Conservation (phyloP, 2,888 invertebrate genomes). For the Polydrusus pterygomalis region DNA sequence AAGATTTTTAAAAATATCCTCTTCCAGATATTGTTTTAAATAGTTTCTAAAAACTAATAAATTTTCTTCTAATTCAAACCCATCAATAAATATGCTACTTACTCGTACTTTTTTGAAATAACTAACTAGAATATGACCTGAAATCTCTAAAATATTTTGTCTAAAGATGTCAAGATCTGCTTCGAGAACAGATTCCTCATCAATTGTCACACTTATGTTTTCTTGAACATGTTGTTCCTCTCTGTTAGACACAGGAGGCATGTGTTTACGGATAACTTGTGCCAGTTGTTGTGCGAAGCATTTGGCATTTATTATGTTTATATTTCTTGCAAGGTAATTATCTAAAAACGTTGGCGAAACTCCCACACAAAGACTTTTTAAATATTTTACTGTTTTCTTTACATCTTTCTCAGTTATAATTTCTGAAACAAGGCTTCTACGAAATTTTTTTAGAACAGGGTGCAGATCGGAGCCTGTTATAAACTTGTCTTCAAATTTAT, state of each 20-base stretch:
- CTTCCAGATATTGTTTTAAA: neutral
- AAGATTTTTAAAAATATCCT: neutral
- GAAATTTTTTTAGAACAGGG: neutral
- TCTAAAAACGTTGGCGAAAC: constrained; percentile 6
- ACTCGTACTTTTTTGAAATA: constrained; percentile 17
- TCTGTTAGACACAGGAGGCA: too few relatives aligned
- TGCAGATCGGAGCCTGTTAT: neutral
- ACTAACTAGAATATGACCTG: constrained; percentile 17
- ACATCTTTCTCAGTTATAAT: neutral
- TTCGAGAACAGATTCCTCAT: constrained; percentile 5
- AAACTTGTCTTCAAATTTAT: neutral
- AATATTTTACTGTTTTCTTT: neutral
- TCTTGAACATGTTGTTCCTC: neutral
- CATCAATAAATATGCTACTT: constrained; percentile 6
- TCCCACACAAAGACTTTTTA: neutral
- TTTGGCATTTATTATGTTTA: neutral
- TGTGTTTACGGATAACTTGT: neutral
- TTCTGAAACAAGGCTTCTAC: constrained; percentile 1
- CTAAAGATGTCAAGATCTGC: neutral
- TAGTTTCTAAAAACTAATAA: neutral
- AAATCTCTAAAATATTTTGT: neutral
- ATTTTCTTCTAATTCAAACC: neutral
- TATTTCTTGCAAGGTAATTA: neutral
- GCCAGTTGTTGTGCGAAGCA: constrained; percentile 7
- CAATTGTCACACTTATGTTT: neutral